These are phyloP conservation scores for Iselma pallidipennis DNA, from an alignment of 2,888 invertebrate species.

Conservation along the genomic window DNA sequence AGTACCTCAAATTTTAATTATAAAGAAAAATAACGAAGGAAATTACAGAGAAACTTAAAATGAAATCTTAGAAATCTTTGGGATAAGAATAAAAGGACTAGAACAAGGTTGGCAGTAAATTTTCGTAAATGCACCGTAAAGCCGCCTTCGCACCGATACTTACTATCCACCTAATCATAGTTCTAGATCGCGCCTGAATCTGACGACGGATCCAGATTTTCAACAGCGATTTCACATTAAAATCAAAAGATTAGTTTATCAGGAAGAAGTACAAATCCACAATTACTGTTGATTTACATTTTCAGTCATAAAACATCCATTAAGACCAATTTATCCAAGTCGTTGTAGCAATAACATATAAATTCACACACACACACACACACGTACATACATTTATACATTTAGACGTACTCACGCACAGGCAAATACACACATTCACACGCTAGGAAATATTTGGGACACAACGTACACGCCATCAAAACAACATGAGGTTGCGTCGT, in stretches of 20 bases:
- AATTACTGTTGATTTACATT: not conserved
- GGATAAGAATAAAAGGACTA: too few species aligned
- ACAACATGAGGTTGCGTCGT: slow-evolving; percentile 12
- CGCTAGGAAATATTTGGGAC: slow-evolving; percentile 10
- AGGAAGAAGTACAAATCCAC: not conserved
- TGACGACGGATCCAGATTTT: too few species aligned
- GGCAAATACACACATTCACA: not conserved
- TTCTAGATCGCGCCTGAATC: not conserved
- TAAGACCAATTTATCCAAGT: not conserved
- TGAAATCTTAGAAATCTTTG: too few species aligned
- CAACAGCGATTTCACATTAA: not conserved
- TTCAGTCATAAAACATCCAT: not conserved
- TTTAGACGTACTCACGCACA: too few species aligned
- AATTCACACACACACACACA: not conserved
- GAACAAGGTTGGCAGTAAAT: not conserved
- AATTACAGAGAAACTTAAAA: too few species aligned
- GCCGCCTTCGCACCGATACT: not conserved
- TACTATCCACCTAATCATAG: not conserved
- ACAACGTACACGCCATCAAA: slow-evolving; percentile 15
- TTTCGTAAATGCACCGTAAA: not conserved
- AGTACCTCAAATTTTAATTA: not conserved
- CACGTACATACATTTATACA: too few species aligned
- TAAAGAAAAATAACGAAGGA: not conserved
- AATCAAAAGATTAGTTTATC: not conserved
- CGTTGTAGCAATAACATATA: not conserved